Evolutionary conservation across 2,113 vertebrate species (phyloP).

Genomic region (Rattus norvegicus): GRCr8 NC_086032.1:18283501-18284000

Average conservation of each 20-base stretch:
- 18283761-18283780: neutral
- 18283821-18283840: neutral
- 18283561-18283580: neutral
- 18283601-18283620: neutral
- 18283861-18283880: neutral
- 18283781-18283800: neutral
- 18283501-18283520: neutral
- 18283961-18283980: neutral
- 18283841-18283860: neutral
- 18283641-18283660: neutral
- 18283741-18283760: neutral
- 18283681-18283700: neutral
- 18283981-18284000: neutral
- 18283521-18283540: neutral
- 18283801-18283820: neutral
- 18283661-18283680: neutral
- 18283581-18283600: neutral
- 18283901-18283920: neutral
- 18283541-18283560: neutral
- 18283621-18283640: neutral
- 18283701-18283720: neutral
- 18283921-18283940: slow-evolving; percentile 8
- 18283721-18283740: neutral
- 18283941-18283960: neutral
- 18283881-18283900: neutral